Evolutionary conservation across 2,888 invertebrate genomes (phyloP).

Genomic region (Gari tellinella): DNA sequence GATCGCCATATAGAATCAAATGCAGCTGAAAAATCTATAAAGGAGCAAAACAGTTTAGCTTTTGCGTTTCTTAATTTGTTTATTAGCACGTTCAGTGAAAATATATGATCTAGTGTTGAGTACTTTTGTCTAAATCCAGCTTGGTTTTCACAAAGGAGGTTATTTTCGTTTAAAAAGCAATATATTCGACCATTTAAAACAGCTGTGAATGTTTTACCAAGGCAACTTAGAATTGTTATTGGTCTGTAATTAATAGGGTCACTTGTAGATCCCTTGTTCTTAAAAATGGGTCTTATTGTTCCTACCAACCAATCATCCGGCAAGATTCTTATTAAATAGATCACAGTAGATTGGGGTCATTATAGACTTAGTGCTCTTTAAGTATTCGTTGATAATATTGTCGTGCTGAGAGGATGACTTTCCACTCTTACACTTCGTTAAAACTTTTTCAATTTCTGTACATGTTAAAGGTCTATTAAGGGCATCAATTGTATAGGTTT

Average conservation of each 20-base stretch:
- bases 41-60: constrained; percentile 28
- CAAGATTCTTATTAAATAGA: constrained; percentile 23
- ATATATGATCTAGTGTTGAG: constrained; percentile 30
- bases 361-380: constrained; percentile 2
- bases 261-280: constrained; percentile 8
- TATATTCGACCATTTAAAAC: constrained; percentile 30
- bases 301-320: constrained; percentile 25
- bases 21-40: constrained; percentile 24
- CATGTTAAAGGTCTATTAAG: neutral
- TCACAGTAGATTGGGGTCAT: constrained; percentile 8
- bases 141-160: constrained; percentile 24
- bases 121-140: constrained; percentile 35
- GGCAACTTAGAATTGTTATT: constrained; percentile 33
- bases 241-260: constrained; percentile 32
- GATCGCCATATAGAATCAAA: constrained; percentile 23
- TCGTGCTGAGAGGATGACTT: constrained; percentile 10
- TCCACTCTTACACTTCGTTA: neutral
- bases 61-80: constrained; percentile 2
- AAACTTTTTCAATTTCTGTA: constrained; percentile 8
- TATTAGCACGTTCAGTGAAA: constrained; percentile 19
- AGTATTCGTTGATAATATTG: constrained; percentile 18
- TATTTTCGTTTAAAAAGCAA: constrained; percentile 13
- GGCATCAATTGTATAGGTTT: too few relatives aligned
- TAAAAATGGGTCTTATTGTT: constrained; percentile 25
- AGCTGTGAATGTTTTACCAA: constrained; percentile 31